Conservation (phyloP, 2,888 invertebrate species). For the Dilophus febrilis region DNA sequence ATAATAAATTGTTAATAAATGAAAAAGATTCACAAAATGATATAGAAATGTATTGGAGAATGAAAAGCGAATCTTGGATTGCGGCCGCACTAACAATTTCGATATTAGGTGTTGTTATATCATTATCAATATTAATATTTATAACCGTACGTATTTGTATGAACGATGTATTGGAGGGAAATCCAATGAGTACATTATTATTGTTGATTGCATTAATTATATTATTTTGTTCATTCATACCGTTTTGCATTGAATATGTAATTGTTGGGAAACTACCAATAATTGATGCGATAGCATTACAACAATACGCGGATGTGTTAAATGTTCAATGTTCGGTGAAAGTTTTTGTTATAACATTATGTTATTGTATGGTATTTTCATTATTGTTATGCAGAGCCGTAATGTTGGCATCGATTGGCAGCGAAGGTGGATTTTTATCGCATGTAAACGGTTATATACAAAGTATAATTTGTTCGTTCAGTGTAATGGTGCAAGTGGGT, state of each 20-base stretch:
- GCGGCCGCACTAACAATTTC: constrained; percentile 46
- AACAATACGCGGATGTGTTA: no score
- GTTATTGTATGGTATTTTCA: constrained; percentile 45
- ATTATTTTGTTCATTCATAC: constrained; percentile 33
- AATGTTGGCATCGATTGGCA: constrained; percentile 45
- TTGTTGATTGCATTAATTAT: constrained; percentile 32
- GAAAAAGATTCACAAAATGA: no score
- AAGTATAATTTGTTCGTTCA: constrained; percentile 42
- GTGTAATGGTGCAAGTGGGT: constrained; percentile 41
- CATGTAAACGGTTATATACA: constrained; percentile 55
- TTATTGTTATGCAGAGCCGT: constrained; percentile 44
- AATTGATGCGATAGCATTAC: constrained; percentile 25
- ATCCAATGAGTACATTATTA: constrained; percentile 37
- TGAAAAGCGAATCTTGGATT: constrained; percentile 35
- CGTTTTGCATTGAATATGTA: constrained; percentile 33
- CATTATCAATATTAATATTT: constrained; percentile 45
- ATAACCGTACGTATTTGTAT: constrained; percentile 44
- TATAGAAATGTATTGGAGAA: constrained; percentile 29
- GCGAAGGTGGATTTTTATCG: constrained; percentile 47
- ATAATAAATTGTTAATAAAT: no score
- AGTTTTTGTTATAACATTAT: constrained; percentile 38
- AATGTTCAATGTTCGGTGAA: constrained; percentile 32
- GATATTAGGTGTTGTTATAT: constrained; percentile 45
- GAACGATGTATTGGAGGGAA: constrained; percentile 48
- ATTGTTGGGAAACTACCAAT: constrained; percentile 6